Evolutionary conservation across 2,888 invertebrate species (phyloP).

Genomic region (Toxonevra muliebris): DNA sequence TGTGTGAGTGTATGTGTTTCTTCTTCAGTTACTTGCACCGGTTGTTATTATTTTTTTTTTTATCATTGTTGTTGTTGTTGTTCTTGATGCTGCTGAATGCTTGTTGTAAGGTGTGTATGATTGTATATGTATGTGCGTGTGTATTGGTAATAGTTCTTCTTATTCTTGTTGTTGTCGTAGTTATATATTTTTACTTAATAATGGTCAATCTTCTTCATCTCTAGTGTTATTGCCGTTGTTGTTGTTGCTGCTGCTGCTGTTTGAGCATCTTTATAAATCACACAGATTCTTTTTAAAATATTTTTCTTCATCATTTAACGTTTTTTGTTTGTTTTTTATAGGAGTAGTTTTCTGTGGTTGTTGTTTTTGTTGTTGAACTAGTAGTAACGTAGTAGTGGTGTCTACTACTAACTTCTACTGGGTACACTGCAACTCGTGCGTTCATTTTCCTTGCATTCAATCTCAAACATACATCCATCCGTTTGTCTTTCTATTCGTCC

Average conservation of each 20-base stretch:
- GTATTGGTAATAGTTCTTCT: background rate
- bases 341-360: constrained; percentile 18
- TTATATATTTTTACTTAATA: constrained; percentile 9
- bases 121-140: background rate
- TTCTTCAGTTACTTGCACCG: constrained; percentile 16
- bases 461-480: too few species aligned
- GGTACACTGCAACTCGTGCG: too few species aligned
- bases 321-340: constrained; percentile 13
- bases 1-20: constrained; percentile 9
- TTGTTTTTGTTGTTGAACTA: constrained; percentile 15
- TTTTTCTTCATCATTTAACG: constrained; percentile 20
- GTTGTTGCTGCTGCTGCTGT: background rate
- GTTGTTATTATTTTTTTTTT: constrained; percentile 11
- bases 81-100: too few species aligned
- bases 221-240: constrained; percentile 19
- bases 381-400: background rate
- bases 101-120: too few species aligned
- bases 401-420: too few species aligned
- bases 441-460: too few species aligned
- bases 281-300: background rate
- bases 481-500: too few species aligned
- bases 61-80: background rate
- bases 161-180: background rate
- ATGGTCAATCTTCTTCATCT: constrained; percentile 17
- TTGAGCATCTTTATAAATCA: constrained; percentile 3